Evolutionary conservation across 2,888 invertebrate species (phyloP), one percentile per base, ranked within the genome.

Genomic region (Halictus ligatus): DNA sequence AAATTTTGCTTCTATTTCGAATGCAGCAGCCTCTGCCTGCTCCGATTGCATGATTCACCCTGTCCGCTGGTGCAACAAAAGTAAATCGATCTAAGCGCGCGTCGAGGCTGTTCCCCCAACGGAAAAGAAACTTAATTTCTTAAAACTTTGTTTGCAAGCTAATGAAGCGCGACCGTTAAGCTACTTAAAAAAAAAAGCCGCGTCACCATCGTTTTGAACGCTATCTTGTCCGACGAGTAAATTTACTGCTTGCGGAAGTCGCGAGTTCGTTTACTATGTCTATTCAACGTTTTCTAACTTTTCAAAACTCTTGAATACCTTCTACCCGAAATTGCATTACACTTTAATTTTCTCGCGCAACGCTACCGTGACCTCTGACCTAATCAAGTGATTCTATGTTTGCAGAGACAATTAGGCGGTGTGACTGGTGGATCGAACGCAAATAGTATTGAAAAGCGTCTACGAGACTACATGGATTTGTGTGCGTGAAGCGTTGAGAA

Each of bases 1-100:
- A 60, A 25, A 35, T 18, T 69, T 7, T 40, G 10, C 4, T 40
- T 40, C 40, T 21, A 40, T 69, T 21, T 40, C 35, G 21, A 69
- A 64, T 29, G 60, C 12, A 25, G 10, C 25, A 2, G 15, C 35
- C 35, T 67, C 8, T 40, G 40, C 18, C 21, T 69, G 69, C 40
- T 40, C 8, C 21, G 21, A 69, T 69, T 40, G 69, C 69, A 69
- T 40, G 69, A 40, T 40, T 40, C 69, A 69, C 21, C 40, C 40
- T 69, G 69, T 85, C 83, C 40, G 50, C 21, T 13, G 29, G 10
- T 35, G 58, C 69, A 75, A 43, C 18, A 54, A 43, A 35, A 73
- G 29, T 50, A 67, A 73, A 46, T 78, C 35, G n/a, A 77, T 43
- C 74, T 77, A 86, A 71, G 18, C 6, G 83, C 80, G 78, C 73